Conservation (phyloP, 2,888 invertebrate species). For the Frankliniella fusca region DNA sequence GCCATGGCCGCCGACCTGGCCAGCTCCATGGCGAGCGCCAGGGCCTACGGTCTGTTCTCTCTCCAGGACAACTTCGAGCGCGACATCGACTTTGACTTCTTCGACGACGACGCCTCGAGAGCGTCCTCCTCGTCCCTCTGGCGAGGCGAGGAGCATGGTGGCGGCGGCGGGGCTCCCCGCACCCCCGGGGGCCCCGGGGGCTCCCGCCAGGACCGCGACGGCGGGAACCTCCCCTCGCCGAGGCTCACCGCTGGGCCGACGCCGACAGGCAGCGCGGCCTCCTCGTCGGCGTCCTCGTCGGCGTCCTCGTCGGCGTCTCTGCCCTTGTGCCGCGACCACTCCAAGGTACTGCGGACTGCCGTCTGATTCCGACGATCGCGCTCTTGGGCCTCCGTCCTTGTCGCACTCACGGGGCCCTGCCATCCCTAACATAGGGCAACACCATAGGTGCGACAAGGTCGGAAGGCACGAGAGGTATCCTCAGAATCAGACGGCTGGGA, state of each 20-base stretch:
- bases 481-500: no score
- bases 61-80: background rate
- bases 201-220: background rate
- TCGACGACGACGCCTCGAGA: constrained; percentile 3
- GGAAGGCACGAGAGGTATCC: no score
- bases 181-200: no score
- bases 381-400: no score
- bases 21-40: background rate
- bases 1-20: background rate
- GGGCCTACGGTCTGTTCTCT: background rate
- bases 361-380: no score
- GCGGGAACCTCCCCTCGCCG: background rate
- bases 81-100: constrained; percentile 16
- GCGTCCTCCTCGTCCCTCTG: background rate
- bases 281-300: background rate
- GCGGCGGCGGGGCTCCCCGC: background rate
- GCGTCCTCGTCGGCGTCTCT: background rate
- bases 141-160: background rate
- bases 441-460: no score
- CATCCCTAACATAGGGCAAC: no score
- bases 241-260: background rate
- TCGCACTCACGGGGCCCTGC: no score
- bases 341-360: background rate
- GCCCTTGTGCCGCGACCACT: background rate
- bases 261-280: background rate